Conservation (phyloP, 1,140 invertebrate species). For the Trichonephila clavipes region DNA sequence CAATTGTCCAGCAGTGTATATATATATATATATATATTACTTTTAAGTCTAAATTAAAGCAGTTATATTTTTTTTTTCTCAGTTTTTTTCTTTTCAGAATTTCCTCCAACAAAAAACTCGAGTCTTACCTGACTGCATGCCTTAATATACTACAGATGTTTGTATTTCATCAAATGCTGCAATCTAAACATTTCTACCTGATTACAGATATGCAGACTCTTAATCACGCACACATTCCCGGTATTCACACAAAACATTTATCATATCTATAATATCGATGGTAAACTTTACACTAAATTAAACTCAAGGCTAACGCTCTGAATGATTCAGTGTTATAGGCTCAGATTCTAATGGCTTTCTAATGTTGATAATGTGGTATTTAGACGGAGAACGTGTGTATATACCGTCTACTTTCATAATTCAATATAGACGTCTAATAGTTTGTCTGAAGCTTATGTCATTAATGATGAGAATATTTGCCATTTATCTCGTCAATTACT, state of each 20-base stretch:
- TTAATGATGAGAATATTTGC: constrained; percentile 5
- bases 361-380: not conserved
- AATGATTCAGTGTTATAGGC: not conserved
- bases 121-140: no score
- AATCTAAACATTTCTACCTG: no score
- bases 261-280: not conserved
- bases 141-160: no score
- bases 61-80: no score
- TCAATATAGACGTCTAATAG: not conserved
- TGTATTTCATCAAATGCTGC: no score
- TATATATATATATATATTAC: no score
- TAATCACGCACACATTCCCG: not conserved
- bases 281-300: not conserved
- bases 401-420: constrained; percentile 7
- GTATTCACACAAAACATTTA: not conserved
- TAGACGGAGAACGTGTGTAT: not conserved
- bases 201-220: no score
- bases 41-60: no score
- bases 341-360: not conserved
- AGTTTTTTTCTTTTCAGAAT: no score
- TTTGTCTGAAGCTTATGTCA: not conserved
- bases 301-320: not conserved
- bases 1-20: no score
- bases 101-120: no score
- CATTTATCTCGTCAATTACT: not conserved